Evolutionary conservation across 1,140 invertebrate genomes (phyloP).

Genomic region (Eumaeus atala): DNA sequence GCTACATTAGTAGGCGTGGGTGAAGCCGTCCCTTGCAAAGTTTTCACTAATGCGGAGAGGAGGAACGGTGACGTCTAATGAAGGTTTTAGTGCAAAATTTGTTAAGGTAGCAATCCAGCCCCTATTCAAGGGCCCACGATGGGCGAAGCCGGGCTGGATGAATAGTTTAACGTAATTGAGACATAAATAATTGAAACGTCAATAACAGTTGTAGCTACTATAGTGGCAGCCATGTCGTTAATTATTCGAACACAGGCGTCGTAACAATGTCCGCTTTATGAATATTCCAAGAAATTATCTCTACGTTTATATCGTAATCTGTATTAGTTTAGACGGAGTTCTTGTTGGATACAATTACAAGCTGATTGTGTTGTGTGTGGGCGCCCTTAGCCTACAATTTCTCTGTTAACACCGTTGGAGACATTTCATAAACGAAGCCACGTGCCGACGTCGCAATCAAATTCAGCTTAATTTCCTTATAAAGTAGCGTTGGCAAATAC

Average conservation of each 20-base stretch:
- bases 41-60: too few relatives aligned
- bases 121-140: too few relatives aligned
- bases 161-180: too few relatives aligned
- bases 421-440: conserved; percentile 44
- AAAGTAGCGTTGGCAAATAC: conserved; percentile 30
- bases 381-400: conserved; percentile 23
- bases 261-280: conserved; percentile 12
- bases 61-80: too few relatives aligned
- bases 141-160: too few relatives aligned
- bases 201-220: neutral
- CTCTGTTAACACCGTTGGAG: conserved; percentile 26
- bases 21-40: too few relatives aligned
- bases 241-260: conserved; percentile 4
- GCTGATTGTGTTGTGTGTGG: conserved; percentile 29
- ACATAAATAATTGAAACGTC: conserved; percentile 3
- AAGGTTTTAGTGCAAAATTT: too few relatives aligned
- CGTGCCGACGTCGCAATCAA: conserved; percentile 35
- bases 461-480: conserved; percentile 39
- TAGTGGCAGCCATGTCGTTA: conserved; percentile 3
- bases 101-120: too few relatives aligned
- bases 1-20: too few relatives aligned
- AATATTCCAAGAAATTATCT: conserved; percentile 12
- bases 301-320: conserved; percentile 20
- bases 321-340: conserved; percentile 11
- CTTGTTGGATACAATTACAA: conserved; percentile 23